Evolutionary conservation across 1,140 invertebrate species (phyloP), one percentile per base, ranked within the genome.

Genomic region (Drosophila littoralis): DNA sequence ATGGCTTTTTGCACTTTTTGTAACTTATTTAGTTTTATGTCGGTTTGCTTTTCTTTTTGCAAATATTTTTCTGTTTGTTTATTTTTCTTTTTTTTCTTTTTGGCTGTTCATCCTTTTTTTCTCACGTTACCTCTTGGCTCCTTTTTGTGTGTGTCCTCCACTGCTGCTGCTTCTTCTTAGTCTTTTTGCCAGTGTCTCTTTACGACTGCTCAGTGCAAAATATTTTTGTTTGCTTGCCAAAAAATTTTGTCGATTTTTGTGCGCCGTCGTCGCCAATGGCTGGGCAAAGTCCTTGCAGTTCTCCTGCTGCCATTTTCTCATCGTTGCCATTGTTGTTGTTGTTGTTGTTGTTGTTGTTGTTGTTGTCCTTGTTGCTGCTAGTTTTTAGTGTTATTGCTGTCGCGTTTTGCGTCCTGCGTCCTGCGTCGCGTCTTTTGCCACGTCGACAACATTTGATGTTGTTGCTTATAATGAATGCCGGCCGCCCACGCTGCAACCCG

Each of bases 401-500:
- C 77, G 70, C 75, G 75, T 69, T 57, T 65, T 81, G 82, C 70
- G 73, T 84, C 58, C 70, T 63, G 61, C 75, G 73, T 63, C 63
- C 55, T 45, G 60, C 65, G 65, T 73, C 76, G 74, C 70, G 74
- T 75, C 81, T 85, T 84, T 79, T 78, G 79, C 83, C 68, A 88
- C 83, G 83, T 86, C 83, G 79, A 77, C 83, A 88, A 77, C 72
- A 82, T 81, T 88, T 88, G 83, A 79, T 88, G 79, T 86, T 86
- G 82, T 86, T 86, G 83, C 79, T 81, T 74, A 86, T 88, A 86
- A 86, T 88, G 83, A 86, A 86, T 82, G 76, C 76, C 73, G 65
- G 58, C 55, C 71, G 71, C 66, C 57, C 71, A 60, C 52, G 52
- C 51, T 38, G 17, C 64, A n/a, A n/a, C 54, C 28, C 17, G 13